phyloP scores from a whole-genome alignment of 2,113 vertebrate species.

The Parotia lawesii region DNA sequence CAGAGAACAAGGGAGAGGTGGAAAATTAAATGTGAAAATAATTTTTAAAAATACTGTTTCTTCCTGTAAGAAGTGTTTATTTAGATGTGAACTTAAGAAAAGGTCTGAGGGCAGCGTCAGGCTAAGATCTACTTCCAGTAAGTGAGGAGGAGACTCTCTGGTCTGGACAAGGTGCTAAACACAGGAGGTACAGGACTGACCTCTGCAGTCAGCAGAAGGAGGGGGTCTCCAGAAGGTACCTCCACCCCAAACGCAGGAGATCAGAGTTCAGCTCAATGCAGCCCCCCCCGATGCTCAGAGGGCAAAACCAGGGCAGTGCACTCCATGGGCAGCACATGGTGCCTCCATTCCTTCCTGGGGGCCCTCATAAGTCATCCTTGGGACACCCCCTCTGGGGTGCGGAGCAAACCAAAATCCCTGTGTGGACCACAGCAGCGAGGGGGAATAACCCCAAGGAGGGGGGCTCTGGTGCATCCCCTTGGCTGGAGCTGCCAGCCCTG shows the following conservation, averaged over 20 bases:
- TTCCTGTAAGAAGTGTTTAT: not conserved
- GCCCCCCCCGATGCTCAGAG: rapidly evolving
- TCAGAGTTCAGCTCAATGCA: not conserved
- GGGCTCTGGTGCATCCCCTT: not conserved
- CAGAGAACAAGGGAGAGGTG: not conserved
- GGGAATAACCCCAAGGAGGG: too few relatives aligned
- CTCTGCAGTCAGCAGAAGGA: not conserved
- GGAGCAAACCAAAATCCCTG: not conserved
- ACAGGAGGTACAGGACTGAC: not conserved
- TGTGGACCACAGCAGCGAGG: rapidly evolving
- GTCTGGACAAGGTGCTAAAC: not conserved
- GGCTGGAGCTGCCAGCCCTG: not conserved
- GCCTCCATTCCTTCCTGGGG: not conserved
- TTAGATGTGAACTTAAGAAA: not conserved
- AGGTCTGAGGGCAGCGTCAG: not conserved
- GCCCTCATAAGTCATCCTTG: rapidly evolving
- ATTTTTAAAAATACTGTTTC: not conserved
- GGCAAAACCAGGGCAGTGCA: rapidly evolving
- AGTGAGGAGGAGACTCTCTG: not conserved
- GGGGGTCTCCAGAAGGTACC: not conserved
- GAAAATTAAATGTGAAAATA: not conserved
- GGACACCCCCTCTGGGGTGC: rapidly evolving
- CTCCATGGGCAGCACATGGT: not conserved
- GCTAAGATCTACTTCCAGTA: not conserved
- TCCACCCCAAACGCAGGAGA: not conserved